These are phyloP conservation scores for Limanda limanda DNA, from an alignment of 2,113 vertebrate species.

Conservation along the genomic window DNA sequence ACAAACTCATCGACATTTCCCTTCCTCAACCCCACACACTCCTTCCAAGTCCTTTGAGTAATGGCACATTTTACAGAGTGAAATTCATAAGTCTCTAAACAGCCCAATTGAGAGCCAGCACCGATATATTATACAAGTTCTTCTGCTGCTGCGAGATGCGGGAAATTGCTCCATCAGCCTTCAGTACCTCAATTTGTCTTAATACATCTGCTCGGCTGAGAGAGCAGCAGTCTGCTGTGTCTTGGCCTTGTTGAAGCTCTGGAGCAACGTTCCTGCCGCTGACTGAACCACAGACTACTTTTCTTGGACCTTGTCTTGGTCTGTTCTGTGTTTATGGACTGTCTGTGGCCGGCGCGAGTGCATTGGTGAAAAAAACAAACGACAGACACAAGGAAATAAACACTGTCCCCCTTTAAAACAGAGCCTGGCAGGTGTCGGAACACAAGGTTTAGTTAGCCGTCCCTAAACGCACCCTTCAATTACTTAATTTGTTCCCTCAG, in stretches of 20 bases:
- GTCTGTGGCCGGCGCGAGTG: constrained; percentile 28
- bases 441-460: background rate
- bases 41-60: background rate
- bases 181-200: constrained; percentile 32
- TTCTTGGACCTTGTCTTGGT: constrained; percentile 53
- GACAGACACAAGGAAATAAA: constrained; percentile 33
- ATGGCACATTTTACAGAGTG: too few species aligned
- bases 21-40: too few species aligned
- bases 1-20: too few species aligned
- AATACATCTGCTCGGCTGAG: constrained; percentile 41
- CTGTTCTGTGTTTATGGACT: constrained; percentile 64
- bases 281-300: constrained; percentile 54
- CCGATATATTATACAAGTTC: constrained; percentile 5
- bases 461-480: background rate
- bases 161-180: constrained; percentile 46
- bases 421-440: constrained; percentile 5
- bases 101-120: constrained; percentile 1
- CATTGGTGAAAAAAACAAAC: background rate
- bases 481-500: too few species aligned
- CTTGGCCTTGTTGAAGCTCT: constrained; percentile 39
- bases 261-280: constrained; percentile 32
- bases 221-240: constrained; percentile 39
- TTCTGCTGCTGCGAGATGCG: constrained; percentile 18
- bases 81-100: too few species aligned
- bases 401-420: background rate